Base-by-base conservation (phyloP, 2,113 vertebrate genomes). In the Apeltes quadracus region DNA sequence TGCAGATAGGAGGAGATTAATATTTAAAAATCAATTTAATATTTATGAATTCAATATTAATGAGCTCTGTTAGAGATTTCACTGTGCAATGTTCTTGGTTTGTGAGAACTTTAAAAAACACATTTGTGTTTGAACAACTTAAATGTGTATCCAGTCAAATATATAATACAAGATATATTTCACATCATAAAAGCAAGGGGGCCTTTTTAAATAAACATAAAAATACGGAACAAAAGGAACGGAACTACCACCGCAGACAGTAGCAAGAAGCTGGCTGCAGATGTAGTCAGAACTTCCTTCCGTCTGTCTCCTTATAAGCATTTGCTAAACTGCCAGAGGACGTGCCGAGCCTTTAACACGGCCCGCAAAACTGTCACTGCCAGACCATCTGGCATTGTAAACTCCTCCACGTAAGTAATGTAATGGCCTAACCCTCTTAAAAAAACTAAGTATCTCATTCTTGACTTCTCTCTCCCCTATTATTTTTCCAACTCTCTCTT, bases 341-440 rank as follows among this genome's bases (percentile, higher is more conserved):
- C 81, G 32, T 44, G 34, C 64, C 43, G 25, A 66, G 43, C 39
- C 51, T 81, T 77, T 76, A 72, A 89, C 46, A 53, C 15, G 16
- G 59, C 69, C 71, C 50, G 54, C 79, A 79, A 83, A 79, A 59
- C 62, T 75, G 82, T 81, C 72, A 78, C 46, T 76, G 61, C 66
- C 44, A 41, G 55, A 78, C 48, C 62, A 57, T 72, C 77, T 89
- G 82, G 78, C 82, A 72, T 53, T 48, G 79, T 82, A 70, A 85
- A 85, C 36, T 77, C 80, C 39, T 53, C 66, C 18, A 55, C 69
- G 41, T 54, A 76, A 77, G 66, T 82, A 75, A 84, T 83, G 80
- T 46, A 63, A 39, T n/a, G 22, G 75, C 46, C 58, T 76, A 34
- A 34, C 55, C 13, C 71, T 76, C 69, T 74, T 63, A 53, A 69